Conservation (phyloP, 1,140 invertebrate species). For the Drepana arcuata region DNA sequence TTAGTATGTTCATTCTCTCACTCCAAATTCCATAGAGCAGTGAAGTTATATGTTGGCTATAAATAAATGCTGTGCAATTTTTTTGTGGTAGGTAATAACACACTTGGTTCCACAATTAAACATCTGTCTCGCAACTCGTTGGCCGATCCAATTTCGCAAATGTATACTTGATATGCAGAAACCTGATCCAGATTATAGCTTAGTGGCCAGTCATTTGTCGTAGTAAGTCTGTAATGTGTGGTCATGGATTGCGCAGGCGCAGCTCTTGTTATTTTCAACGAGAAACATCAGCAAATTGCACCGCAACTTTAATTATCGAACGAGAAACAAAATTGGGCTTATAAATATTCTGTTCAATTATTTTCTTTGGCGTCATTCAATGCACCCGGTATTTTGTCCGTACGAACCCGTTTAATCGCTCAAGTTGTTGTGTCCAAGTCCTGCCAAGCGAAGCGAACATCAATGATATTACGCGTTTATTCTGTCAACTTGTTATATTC, state of each 20-base stretch:
- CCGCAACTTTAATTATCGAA: slow-evolving; percentile 41
- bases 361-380: no score
- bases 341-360: no score
- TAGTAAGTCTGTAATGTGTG: slow-evolving; percentile 42
- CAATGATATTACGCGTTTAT: no score
- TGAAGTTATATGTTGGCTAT: neutral
- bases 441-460: no score
- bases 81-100: slow-evolving; percentile 15
- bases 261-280: slow-evolving; percentile 56
- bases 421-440: no score
- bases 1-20: neutral
- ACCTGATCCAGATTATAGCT: slow-evolving; percentile 47
- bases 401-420: no score
- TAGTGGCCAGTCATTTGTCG: slow-evolving; percentile 43
- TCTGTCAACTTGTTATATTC: no score
- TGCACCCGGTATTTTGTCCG: no score
- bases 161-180: slow-evolving; percentile 42
- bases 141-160: slow-evolving; percentile 29
- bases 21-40: neutral
- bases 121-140: slow-evolving; percentile 18
- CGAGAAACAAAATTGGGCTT: slow-evolving; percentile 26
- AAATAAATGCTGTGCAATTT: neutral
- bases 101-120: slow-evolving; percentile 19
- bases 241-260: slow-evolving; percentile 37
- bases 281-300: slow-evolving; percentile 63